These are phyloP conservation scores for Forbesichthys papilliferus DNA, from an alignment of 2,113 vertebrate species.

Conservation along the genomic window DNA sequence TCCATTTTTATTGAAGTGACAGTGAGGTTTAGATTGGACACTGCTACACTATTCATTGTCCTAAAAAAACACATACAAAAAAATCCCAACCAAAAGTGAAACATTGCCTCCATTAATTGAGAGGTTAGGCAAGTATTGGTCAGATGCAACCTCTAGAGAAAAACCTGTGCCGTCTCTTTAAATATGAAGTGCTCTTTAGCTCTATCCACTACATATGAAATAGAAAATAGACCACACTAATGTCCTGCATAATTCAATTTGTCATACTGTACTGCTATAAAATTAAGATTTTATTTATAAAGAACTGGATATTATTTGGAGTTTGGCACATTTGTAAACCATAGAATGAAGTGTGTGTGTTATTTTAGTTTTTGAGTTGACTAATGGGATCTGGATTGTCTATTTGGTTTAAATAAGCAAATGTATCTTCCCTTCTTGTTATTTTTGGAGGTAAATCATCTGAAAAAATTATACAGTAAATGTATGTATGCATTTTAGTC, in stretches of 20 bases:
- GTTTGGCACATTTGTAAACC: conserved; percentile 69
- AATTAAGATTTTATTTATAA: not conserved
- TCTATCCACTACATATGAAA: conserved; percentile 20
- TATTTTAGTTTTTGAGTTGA: conserved; percentile 52
- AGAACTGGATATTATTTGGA: conserved; percentile 25
- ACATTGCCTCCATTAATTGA: conserved; percentile 43
- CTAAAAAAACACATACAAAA: conserved; percentile 59
- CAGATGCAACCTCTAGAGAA: conserved; percentile 27
- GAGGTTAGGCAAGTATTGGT: conserved; percentile 44
- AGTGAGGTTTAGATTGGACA: conserved; percentile 54
- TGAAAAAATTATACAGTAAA: not conserved
- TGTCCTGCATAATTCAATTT: conserved; percentile 13
- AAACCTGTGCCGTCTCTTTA: conserved; percentile 45
- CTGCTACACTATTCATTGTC: conserved; percentile 35
- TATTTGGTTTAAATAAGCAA: conserved; percentile 32
- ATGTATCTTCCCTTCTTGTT: conserved; percentile 49
- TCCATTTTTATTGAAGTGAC: conserved; percentile 67
- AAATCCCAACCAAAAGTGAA: conserved; percentile 16
- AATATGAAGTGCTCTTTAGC: conserved; percentile 14
- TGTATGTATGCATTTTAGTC: conserved; percentile 73
- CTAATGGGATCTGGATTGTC: conserved; percentile 43
- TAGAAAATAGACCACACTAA: conserved; percentile 11
- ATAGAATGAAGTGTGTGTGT: conserved; percentile 32
- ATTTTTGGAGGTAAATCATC: too few relatives aligned
- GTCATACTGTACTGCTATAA: not conserved